These are phyloP conservation scores for Myiothlypis coronata DNA, from an alignment of 2,797 vertebrate species.

Conservation along the genomic window DNA sequence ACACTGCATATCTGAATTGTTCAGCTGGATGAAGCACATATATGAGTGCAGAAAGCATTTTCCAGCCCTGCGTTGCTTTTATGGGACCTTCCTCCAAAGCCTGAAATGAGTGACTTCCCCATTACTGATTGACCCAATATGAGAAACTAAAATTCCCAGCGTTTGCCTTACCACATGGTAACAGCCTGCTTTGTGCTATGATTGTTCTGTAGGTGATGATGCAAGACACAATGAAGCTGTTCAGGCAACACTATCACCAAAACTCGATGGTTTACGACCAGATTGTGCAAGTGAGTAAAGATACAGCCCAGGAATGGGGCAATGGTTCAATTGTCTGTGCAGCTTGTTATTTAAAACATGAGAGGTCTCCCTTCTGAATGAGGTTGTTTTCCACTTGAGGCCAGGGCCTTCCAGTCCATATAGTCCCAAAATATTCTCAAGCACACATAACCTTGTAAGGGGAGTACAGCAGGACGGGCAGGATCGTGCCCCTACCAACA, in stretches of 20 bases:
- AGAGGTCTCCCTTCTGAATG: background rate
- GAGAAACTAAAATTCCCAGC: background rate
- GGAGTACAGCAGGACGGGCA: background rate
- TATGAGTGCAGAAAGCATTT: background rate
- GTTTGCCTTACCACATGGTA: background rate
- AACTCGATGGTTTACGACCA: fast-evolving
- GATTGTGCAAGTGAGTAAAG: background rate
- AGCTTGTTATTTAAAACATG: background rate
- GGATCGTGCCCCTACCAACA: background rate
- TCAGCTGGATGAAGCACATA: background rate
- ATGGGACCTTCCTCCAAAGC: background rate
- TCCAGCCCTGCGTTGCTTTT: background rate
- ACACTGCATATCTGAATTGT: background rate
- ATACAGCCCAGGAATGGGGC: background rate
- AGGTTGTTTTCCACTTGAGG: background rate
- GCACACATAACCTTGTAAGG: background rate
- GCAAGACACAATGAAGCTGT: background rate
- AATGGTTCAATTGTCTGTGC: background rate
- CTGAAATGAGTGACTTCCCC: background rate
- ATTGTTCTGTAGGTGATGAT: background rate
- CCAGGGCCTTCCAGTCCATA: background rate
- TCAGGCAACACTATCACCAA: background rate
- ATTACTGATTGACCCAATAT: background rate
- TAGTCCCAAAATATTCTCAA: background rate
- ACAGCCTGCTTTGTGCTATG: background rate